These are phyloP conservation scores for Harpagus bidentatus DNA, from an alignment of 2,113 vertebrate genomes.

Conservation along the genomic window DNA sequence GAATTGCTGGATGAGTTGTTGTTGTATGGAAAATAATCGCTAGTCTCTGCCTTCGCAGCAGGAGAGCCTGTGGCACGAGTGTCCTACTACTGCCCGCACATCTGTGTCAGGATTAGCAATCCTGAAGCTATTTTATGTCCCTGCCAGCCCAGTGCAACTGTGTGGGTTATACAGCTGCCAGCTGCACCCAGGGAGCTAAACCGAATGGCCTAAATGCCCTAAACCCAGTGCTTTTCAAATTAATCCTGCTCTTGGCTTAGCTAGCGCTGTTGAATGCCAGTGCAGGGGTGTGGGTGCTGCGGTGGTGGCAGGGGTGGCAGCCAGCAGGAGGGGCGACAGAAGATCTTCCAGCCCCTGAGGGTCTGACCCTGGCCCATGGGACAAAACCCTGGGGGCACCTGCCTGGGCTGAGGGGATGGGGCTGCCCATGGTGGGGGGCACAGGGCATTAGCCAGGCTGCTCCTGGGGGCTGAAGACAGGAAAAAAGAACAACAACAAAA, in stretches of 20 bases:
- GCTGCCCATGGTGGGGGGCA: accelerated
- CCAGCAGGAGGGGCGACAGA: background rate
- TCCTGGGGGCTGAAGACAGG: accelerated
- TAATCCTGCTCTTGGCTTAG: background rate
- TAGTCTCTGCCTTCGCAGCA: background rate
- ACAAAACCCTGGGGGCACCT: background rate
- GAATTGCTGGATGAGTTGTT: background rate
- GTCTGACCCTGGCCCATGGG: background rate
- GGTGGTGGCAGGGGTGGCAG: no score
- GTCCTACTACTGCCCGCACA: background rate
- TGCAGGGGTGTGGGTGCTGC: background rate
- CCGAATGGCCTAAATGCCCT: background rate
- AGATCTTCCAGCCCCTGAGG: accelerated
- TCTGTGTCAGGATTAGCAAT: background rate
- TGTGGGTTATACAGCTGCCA: background rate
- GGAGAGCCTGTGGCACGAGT: background rate
- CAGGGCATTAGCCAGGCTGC: background rate
- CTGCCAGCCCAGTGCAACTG: background rate
- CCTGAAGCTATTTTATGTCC: background rate
- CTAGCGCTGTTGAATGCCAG: accelerated
- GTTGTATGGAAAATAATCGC: background rate
- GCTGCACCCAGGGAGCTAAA: background rate
- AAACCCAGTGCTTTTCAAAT: background rate
- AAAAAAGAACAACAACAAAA: background rate
- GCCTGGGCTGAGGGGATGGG: background rate